These are phyloP conservation scores for Periparus ater DNA, from an alignment of 2,797 vertebrate genomes.

Conservation along the genomic window DNA sequence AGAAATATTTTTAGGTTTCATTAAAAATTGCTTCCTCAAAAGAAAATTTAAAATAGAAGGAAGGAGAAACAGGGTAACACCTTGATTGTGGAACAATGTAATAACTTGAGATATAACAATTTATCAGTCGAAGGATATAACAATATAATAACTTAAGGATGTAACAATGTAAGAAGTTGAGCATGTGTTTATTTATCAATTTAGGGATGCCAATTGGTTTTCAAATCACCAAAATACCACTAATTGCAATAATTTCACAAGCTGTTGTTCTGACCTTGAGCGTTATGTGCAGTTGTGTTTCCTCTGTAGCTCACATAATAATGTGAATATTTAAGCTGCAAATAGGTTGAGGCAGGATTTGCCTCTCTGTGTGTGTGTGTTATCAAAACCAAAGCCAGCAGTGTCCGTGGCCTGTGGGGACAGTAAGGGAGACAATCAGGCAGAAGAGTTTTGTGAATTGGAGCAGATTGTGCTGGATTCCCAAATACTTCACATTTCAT, in stretches of 20 bases:
- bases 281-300: not conserved
- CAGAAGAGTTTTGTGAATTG: not conserved
- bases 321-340: not conserved
- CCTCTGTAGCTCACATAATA: not conserved
- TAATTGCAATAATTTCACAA: not conserved
- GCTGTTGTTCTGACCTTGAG: not conserved
- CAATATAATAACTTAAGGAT: not conserved
- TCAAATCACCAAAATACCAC: not conserved
- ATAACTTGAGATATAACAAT: not conserved
- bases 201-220: not conserved
- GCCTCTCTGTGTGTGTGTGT: not conserved
- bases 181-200: not conserved
- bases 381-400: not conserved
- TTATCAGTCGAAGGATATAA: not conserved
- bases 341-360: not conserved
- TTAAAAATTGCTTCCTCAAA: not conserved
- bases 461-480: not conserved
- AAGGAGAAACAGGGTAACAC: not conserved
- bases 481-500: not conserved
- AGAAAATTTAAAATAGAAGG: not conserved
- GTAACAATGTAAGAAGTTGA: not conserved
- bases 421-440: not conserved
- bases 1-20: not conserved
- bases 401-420: not conserved
- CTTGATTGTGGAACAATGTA: not conserved